These are phyloP conservation scores for Ancistrus triradiatus DNA, from an alignment of 2,113 vertebrate genomes.

Conservation along the genomic window DNA sequence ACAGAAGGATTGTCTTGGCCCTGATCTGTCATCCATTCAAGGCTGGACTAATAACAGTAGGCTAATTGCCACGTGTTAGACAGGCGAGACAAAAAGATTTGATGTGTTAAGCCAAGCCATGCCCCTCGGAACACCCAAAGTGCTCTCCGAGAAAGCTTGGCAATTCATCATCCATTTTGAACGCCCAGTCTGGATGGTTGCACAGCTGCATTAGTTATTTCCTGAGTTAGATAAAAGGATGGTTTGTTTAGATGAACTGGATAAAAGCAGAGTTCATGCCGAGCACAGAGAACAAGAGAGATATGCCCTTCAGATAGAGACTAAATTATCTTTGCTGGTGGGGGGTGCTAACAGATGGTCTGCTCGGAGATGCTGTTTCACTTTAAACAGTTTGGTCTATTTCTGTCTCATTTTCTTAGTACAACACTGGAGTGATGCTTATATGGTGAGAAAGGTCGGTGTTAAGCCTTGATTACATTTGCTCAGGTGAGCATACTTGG, in stretches of 20 bases:
- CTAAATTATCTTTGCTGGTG: constrained; percentile 1
- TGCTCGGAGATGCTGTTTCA: background rate
- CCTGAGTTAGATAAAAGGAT: background rate
- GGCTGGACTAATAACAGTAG: constrained; percentile 6
- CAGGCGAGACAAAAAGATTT: constrained; percentile 6
- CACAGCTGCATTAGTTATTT: background rate
- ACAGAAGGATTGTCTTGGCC: constrained; percentile 3
- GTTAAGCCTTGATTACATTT: too few relatives aligned
- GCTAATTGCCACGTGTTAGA: constrained; percentile 24
- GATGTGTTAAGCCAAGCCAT: background rate
- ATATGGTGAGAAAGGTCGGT: too few relatives aligned
- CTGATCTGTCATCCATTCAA: constrained; percentile 5
- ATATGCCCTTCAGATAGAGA: constrained; percentile 9
- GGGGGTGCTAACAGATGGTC: constrained; percentile 12
- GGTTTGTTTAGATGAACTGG: background rate
- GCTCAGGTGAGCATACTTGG: too few relatives aligned
- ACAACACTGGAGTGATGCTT: too few relatives aligned
- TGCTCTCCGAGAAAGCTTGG: background rate
- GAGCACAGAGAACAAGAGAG: too few relatives aligned
- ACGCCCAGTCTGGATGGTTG: too few relatives aligned
- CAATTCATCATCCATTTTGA: background rate
- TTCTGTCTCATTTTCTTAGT: background rate
- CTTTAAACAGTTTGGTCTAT: constrained; percentile 8
- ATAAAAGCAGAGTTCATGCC: too few relatives aligned
- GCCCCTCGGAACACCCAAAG: constrained; percentile 8